Base-by-base conservation (phyloP, 2,797 vertebrate species). In the Takifugu rubripes region DNA sequence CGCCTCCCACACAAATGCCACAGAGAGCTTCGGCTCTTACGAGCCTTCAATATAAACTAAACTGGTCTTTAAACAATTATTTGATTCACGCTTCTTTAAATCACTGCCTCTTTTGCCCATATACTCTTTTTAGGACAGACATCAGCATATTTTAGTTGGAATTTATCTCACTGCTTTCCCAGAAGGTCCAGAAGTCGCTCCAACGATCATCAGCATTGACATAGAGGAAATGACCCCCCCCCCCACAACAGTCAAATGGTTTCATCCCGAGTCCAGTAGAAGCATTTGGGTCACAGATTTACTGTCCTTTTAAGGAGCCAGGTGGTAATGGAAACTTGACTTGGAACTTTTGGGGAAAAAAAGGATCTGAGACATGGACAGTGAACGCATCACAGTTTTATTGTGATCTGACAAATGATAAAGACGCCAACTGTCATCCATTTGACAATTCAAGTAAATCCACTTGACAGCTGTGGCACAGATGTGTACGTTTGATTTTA, bases 361-460 rank as follows among this genome's bases (percentile, higher is more conserved):
- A 33, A 9, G 2, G 7, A 14, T 40, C 11, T 40, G 11, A 40
- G 36, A 40, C 36, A 40, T 40, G 3, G 12, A 48, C 46, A 48
- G 17, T 48, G n/a, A 11, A 48, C 6, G 17, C 45, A 47, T 24
- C 21, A 25, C 21, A 48, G 15, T 21, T 48, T 48, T 48, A 48
- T 48, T 48, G 46, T 21, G 46, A 48, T 40, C 52, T 70, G 58
- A 25, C 77, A 81, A 66, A 70, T 59, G 51, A 77, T 64, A 80
- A 72, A 59, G 77, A 56, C 74, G 82, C 56, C 53, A 59, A 65
- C 61, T 56, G 64, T 59, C 49, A 62, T 77, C 66, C 64, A 72
- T 76, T 79, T 56, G 59, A 66, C 79, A 82, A 75, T 89, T 86
- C 85, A 90, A 88, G 79, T 89, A 83, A 83, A 82, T 75, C 82